Evolutionary conservation across 2,888 invertebrate genomes (phyloP), one percentile per base, ranked within the genome.

Genomic region (Lypha dubia): DNA sequence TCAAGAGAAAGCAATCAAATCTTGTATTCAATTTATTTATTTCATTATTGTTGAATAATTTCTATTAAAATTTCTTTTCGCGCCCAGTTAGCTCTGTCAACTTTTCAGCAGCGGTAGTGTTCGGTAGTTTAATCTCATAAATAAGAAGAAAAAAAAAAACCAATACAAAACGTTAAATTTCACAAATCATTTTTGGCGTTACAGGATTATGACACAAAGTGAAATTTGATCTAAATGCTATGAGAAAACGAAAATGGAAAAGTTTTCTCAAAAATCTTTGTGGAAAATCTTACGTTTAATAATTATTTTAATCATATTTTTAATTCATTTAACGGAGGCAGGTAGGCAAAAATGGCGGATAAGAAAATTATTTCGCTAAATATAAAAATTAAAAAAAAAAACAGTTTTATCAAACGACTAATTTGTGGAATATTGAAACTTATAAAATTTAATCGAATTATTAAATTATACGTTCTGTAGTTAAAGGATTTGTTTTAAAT

Each of bases 191-290:
- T 17, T 24, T 24, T 17, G 15, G 17, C 17, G 20, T 15, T 3
- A 1, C 6, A 58, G 51, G 11, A 74, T 35, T 20, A 63, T 81
- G 32, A 65, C 70, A 63, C 56, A 11, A 22, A 63, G 20, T 60
- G 13, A 8, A 56, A 46, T 68, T 46, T 67, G n/a, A 56, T 56
- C 4, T 58, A 24, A 74, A 74, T 60, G 74, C 74, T 74, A 76
- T 82, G 75, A 76, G 63, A 81, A 76, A 58, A 58, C 56, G 70
- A 84, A 84, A 84, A 84, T 84, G 84, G 58, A 58, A 70, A 74
- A 44, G 32, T 53, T 60, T 17, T 58, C 17, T 24, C 35, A 51
- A 74, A 73, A 65, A 58, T 79, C 44, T 20, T 8, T 81, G 28
- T 70, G 77, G 73, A 81, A 79, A 79, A 32, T 63, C 9, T 49